A percentile compares a stretch with the other conserved stretches of the same genome.
Evolutionary conservation across 2,113 vertebrate species (phyloP).

Genomic region (Pseudopodoces humilis): DNA sequence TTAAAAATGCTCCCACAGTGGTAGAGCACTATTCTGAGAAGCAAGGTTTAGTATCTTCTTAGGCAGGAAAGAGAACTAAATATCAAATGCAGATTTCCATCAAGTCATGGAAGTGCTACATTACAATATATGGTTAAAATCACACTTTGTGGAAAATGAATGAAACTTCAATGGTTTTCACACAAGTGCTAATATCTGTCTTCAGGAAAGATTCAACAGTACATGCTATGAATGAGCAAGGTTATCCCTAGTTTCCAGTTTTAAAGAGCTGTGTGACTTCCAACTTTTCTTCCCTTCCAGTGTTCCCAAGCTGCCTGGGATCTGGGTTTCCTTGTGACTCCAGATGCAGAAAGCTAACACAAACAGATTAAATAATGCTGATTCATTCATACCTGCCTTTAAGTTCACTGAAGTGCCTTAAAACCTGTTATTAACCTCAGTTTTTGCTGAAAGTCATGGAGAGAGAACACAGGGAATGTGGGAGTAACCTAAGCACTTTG

Average conservation of each 20-base stretch:
- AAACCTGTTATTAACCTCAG: not conserved
- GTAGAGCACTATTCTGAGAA: not conserved
- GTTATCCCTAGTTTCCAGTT: not conserved
- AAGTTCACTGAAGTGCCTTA: not conserved
- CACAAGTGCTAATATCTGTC: not conserved
- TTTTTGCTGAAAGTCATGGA: not conserved
- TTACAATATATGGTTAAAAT: not conserved
- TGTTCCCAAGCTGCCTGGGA: not conserved
- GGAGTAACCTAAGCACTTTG: not conserved
- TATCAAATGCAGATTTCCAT: not conserved
- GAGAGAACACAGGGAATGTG: not conserved
- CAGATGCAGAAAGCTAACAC: not conserved
- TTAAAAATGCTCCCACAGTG: not conserved
- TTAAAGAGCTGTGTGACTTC: not conserved
- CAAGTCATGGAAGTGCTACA: not conserved
- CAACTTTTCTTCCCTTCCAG: not conserved
- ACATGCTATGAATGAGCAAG: not conserved
- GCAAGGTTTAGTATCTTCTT: not conserved
- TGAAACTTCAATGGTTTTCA: not conserved
- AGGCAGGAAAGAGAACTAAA: not conserved
- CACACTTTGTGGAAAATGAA: not conserved
- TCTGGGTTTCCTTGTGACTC: not conserved
- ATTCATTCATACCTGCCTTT: not conserved
- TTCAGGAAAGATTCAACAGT: not conserved
- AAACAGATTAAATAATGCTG: not conserved